Evolutionary conservation across 2,888 invertebrate genomes (phyloP).

Genomic region (Clistopyga incitator): DNA sequence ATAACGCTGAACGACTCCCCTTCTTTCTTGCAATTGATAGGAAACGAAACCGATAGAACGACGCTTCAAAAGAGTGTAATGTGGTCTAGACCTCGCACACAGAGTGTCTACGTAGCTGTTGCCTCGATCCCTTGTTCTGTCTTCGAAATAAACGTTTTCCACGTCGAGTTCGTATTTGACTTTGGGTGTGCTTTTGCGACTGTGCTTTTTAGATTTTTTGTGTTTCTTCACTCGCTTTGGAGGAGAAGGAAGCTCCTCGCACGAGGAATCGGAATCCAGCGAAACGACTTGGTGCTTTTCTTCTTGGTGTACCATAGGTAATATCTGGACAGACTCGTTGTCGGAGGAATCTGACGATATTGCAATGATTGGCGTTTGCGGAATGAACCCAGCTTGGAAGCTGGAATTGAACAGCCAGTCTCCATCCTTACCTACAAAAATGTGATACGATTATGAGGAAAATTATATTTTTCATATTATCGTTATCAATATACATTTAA

Average conservation of each 20-base stretch:
- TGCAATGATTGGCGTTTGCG: constrained; percentile 60
- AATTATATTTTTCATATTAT: background rate
- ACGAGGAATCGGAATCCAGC: constrained; percentile 44
- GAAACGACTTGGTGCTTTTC: constrained; percentile 35
- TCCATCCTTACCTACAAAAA: constrained; percentile 19
- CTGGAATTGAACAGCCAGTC: constrained; percentile 83
- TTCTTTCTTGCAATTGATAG: constrained; percentile 68
- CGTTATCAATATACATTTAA: no score
- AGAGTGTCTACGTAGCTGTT: constrained; percentile 87
- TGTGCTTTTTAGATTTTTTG: constrained; percentile 76
- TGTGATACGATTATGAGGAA: background rate
- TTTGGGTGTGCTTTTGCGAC: constrained; percentile 66
- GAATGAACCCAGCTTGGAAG: constrained; percentile 79
- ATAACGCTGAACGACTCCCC: constrained; percentile 72
- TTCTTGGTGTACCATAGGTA: constrained; percentile 46
- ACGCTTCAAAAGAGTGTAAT: constrained; percentile 80
- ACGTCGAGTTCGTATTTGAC: constrained; percentile 72
- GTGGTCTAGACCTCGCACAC: constrained; percentile 87
- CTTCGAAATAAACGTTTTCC: constrained; percentile 86
- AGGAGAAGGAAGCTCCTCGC: background rate
- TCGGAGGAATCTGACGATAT: constrained; percentile 74
- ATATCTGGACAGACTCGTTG: constrained; percentile 68
- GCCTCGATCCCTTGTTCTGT: constrained; percentile 86
- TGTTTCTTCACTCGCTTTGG: constrained; percentile 68
- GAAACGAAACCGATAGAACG: constrained; percentile 72